These are phyloP conservation scores for Helicoverpa armigera DNA, from an alignment of 1,140 invertebrate species.

Conservation along the genomic window DNA sequence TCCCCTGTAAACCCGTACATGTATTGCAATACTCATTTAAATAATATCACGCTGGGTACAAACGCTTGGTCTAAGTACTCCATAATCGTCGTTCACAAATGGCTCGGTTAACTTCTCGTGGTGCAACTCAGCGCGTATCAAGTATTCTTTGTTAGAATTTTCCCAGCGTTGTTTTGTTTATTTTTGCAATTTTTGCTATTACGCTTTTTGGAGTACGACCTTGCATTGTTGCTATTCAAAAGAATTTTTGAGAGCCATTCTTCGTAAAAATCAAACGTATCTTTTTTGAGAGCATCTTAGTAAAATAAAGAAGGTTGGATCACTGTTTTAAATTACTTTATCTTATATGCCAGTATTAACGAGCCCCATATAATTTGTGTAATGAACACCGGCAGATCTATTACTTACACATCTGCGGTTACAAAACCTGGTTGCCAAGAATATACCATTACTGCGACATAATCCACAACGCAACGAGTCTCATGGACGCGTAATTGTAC, in stretches of 20 bases:
- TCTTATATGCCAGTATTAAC: neutral
- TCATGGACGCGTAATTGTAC: slow-evolving; percentile 35
- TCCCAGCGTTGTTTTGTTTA: slow-evolving; percentile 39
- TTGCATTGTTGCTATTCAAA: slow-evolving; percentile 23
- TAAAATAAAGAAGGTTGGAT: neutral
- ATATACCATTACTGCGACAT: slow-evolving; percentile 19
- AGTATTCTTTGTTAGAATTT: slow-evolving; percentile 24
- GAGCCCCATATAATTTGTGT: neutral
- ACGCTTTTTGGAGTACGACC: neutral
- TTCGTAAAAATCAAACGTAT: neutral
- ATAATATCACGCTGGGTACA: slow-evolving; percentile 42
- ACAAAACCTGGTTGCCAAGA: slow-evolving; percentile 18
- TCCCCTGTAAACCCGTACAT: slow-evolving; percentile 36
- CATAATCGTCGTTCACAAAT: slow-evolving; percentile 47
- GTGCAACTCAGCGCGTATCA: slow-evolving; percentile 19
- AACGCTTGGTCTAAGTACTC: slow-evolving; percentile 16
- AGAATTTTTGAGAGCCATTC: neutral
- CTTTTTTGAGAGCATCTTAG: neutral
- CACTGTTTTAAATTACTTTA: neutral
- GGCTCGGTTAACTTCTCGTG: slow-evolving; percentile 10
- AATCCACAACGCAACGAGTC: neutral
- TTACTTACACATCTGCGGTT: slow-evolving; percentile 21
- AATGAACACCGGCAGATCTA: slow-evolving; percentile 11
- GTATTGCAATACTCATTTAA: slow-evolving; percentile 46
- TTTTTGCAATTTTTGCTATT: slow-evolving; percentile 21